A percentile compares a stretch with the other conserved stretches of the same genome.
phyloP scores from a whole-genome alignment of 2,113 vertebrate species.

The Tiliqua scincoides region DNA sequence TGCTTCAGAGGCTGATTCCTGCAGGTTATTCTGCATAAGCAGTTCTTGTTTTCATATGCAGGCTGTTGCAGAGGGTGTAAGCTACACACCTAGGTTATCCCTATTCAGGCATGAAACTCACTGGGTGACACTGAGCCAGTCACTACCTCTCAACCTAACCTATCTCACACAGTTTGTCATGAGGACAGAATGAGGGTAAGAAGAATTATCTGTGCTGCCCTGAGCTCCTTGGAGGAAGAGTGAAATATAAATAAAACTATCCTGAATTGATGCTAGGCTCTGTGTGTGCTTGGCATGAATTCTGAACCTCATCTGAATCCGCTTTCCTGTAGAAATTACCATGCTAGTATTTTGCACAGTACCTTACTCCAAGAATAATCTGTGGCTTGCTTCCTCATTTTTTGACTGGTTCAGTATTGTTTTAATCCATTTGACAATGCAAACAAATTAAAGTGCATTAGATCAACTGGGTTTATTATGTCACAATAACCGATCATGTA shows the following conservation, averaged over 20 bases:
- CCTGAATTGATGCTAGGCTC: background rate
- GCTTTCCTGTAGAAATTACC: background rate
- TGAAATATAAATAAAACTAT: no score
- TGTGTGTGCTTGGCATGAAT: background rate
- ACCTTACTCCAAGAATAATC: background rate
- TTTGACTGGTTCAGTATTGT: background rate
- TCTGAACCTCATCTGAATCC: background rate
- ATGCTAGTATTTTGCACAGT: background rate
- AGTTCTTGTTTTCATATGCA: background rate
- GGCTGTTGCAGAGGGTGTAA: background rate
- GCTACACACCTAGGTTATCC: background rate
- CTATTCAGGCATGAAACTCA: no score
- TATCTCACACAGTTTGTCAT: no score
- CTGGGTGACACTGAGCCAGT: no score
- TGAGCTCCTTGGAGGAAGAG: no score
- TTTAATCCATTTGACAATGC: constrained; percentile 4
- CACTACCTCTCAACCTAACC: no score
- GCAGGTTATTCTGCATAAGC: background rate
- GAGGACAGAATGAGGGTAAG: no score
- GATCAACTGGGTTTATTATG: background rate
- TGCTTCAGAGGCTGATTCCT: background rate
- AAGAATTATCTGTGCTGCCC: no score
- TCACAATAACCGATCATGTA: constrained; percentile 26
- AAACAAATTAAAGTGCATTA: constrained; percentile 23
- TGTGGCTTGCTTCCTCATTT: background rate